Evolutionary conservation across 2,888 invertebrate genomes (phyloP).

Genomic region (Euclidia mi): DNA sequence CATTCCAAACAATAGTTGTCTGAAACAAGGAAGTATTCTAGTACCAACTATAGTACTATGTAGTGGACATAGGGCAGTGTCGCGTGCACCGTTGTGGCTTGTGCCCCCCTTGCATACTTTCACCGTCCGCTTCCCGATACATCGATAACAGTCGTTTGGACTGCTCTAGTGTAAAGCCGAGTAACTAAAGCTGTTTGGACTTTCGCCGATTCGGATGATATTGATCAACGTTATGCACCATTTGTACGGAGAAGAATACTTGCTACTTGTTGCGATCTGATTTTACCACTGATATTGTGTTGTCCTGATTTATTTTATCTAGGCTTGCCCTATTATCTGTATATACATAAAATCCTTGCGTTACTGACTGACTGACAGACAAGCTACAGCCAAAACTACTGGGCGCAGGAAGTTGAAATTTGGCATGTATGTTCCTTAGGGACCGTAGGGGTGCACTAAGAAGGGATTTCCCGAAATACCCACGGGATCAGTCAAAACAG

Average conservation of each 20-base stretch:
- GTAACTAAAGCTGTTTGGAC: slow-evolving; percentile 46
- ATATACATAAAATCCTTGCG: too few relatives aligned
- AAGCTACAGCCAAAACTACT: too few relatives aligned
- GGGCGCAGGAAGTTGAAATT: too few relatives aligned
- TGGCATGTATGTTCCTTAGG: too few relatives aligned
- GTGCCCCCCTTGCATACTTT: slow-evolving; percentile 86
- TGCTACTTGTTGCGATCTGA: neutral
- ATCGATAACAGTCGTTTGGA: slow-evolving; percentile 72
- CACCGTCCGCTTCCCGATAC: slow-evolving; percentile 80
- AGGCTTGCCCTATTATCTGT: too few relatives aligned
- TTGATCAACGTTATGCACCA: slow-evolving; percentile 28
- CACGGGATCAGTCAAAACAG: too few relatives aligned
- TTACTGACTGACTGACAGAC: too few relatives aligned
- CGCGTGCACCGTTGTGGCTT: slow-evolving; percentile 77
- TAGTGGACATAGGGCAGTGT: slow-evolving; percentile 85
- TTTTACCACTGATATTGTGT: neutral
- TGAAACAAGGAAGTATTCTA: slow-evolving; percentile 53
- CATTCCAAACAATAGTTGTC: slow-evolving; percentile 53
- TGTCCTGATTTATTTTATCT: too few relatives aligned
- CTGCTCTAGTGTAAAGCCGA: slow-evolving; percentile 58
- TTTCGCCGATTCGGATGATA: slow-evolving; percentile 50
- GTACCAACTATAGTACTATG: slow-evolving; percentile 58
- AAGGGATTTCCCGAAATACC: too few relatives aligned
- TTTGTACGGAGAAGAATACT: slow-evolving; percentile 7
- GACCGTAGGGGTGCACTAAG: too few relatives aligned